Evolutionary conservation across 2,797 vertebrate species (phyloP), one percentile per base, ranked within the genome.

Genomic region (Parambassis ranga): DNA sequence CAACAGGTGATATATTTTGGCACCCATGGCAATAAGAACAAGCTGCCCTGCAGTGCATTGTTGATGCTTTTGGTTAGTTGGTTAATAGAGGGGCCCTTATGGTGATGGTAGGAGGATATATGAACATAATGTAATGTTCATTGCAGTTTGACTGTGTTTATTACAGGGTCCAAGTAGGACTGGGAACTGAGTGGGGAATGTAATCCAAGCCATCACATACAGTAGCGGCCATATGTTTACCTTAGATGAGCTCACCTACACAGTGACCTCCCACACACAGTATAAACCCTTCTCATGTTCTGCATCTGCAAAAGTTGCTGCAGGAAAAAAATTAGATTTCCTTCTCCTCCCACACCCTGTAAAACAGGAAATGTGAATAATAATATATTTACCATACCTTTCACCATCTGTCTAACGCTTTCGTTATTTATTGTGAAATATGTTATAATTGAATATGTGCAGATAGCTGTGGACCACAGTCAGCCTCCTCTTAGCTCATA

Each of bases 251-350:
- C 65, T 89, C 51, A 83, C 68, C 36, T 68, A 68, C 77, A 84
- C 82, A 63, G 47, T 57, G 44, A 70, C 72, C 75, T 60, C 63
- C 53, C 53, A 14, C 78, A 66, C 62, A 72, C 36, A 38, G 26
- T 75, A 50, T 69, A 39, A 77, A 44, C 18, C 62, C 53, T 13
- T 71, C 53, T 79, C 73, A 73, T 24, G 28, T 75, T 71, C 20
- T 79, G 53, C 72, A 77, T 88, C 87, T 88, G 86, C 61, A 71
- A 60, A 88, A 76, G 59, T 42, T 67, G 15, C 79, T 20, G 69
- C 60, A 66, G 84, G 69, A 62, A 61, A 52, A 62, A 26, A 68
- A 20, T 76, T 71, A 51, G 53, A 68, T 77, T 66, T 61, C 51
- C 58, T 27, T 66, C 26, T 75, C 68, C 56, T 79, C 73, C 82